Base-by-base conservation (phyloP, 1,140 invertebrate genomes). In the Coenobita brevimanus region DNA sequence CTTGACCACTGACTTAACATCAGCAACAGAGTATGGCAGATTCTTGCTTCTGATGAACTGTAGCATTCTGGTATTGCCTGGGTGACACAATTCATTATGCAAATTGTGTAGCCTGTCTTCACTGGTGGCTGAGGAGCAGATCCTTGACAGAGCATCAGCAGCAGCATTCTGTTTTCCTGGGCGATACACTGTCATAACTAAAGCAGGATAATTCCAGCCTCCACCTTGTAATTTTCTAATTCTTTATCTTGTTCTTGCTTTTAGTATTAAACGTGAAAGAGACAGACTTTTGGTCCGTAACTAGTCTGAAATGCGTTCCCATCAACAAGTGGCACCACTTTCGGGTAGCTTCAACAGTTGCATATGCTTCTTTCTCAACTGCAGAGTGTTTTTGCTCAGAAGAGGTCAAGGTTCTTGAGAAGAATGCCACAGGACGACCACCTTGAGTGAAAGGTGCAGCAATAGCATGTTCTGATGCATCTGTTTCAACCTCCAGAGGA, bases 321-420 rank as follows among this genome's bases (percentile, higher is more conserved):
- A 89, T 36, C 15, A 91, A 79, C 24, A 46, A 89, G 67, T 89
- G 83, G 10, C 67, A 60, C 90, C 90, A 83, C 64, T 89, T 50
- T 64, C 33, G 17, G 27, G 46, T 2, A 24, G 90, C 8, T 50
- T 91, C 81, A 17, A 90, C 86, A 30, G 91, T 38, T 15, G 88
- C 90, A 80, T 83, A 87, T 0, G 90, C 90, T 36, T 91, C 91
- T 69, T 91, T 91, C 69, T 91, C 91, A 0, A 46, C 88, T 82
- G 1, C 79, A 67, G 67, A 89, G 13, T 17, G 33, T 36, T 43
- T 50, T 6, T 50, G 17, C 17, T 50, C 46, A 50, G 46, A 8
- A 17, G 46, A 17, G 17, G 43, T 27, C 8, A 91, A 62, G 27
- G 86, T 90, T 67, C 87, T 17, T 0, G 83, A 89, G 60, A 91